phyloP scores from a whole-genome alignment of 2,113 vertebrate genomes.

The Tauraco erythrolophus region DNA sequence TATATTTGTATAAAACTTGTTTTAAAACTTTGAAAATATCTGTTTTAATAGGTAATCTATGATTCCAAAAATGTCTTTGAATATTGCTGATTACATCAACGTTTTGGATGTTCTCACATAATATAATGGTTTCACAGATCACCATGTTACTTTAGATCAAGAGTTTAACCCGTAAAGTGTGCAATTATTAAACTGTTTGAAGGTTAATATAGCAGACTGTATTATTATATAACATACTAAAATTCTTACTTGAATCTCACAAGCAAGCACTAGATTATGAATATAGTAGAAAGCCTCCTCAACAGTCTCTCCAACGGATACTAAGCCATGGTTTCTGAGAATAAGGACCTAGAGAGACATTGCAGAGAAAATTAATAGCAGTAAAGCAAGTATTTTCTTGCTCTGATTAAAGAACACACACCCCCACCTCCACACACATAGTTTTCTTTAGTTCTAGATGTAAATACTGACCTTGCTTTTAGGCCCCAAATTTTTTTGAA shows the following conservation, averaged over 20 bases:
- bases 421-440: not conserved
- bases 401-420: not conserved
- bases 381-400: not conserved
- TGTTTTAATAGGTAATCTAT: not conserved
- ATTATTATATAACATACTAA: not conserved
- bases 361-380: not conserved
- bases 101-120: not conserved
- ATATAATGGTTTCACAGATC: not conserved
- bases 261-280: slow-evolving; percentile 93
- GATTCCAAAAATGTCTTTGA: not conserved
- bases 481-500: slow-evolving; percentile 95
- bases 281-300: slow-evolving; percentile 98
- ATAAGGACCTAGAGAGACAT: slow-evolving; percentile 87
- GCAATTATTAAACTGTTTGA: not conserved
- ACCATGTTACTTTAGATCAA: not conserved
- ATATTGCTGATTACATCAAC: not conserved
- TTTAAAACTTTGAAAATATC: not conserved
- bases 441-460: not conserved
- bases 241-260: slow-evolving; percentile 96
- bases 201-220: not conserved
- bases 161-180: not conserved
- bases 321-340: slow-evolving; percentile 94
- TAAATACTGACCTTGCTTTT: slow-evolving; percentile 89
- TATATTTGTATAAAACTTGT: not conserved
- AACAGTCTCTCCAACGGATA: slow-evolving; percentile 92